Evolutionary conservation across 2,888 invertebrate genomes (phyloP), one percentile per base, ranked within the genome.

Genomic region (Rutpela maculata): DNA sequence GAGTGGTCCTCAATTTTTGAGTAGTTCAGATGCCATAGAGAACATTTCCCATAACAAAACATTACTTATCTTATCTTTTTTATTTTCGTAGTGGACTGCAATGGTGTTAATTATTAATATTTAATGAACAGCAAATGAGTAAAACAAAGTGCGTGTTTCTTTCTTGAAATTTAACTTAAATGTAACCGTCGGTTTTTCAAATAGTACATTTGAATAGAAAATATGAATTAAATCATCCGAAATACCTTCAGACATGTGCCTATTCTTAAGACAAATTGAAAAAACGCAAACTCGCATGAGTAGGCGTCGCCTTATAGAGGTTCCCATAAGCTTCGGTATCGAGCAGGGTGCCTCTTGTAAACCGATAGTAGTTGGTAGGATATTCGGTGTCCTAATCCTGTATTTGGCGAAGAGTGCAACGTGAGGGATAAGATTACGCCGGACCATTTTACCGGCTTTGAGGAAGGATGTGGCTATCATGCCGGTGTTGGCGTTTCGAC

Each of bases 381-480:
- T 69, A 77, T 77, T 74, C 69, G 70, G 63, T 55, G 74, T 74
- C 72, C 74, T 77, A 77, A 77, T 77, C 74, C 77, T 69, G 63
- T 74, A 74, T 77, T 74, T 68, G 70, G 69, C 74, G 71, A 77
- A 62, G 74, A 74, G 77, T 77, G 77, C 73, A 77, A 73, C 74
- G 66, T 22, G 63, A n/a, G 73, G 77, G 77, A 74, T 77, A 77
- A 77, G 77, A 77, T 77, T 77, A 74, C 77, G 65, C 67, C 74
- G 15, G 73, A 18, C 77, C 76, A 68, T 76, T 76, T 76, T 59
- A 57, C 71, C 56, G 71, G 65, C 76, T 71, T 69, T 59, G 65
- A 68, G 66, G 35, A 43, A 72, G 63, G 59, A 55, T 15, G 43
- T 26, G n/a, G 71, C 71, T 71, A 71, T 71, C 60, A 62, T 17